Evolutionary conservation across 2,113 vertebrate genomes (phyloP).

Genomic region (Oreochromis tanganicae): DNA sequence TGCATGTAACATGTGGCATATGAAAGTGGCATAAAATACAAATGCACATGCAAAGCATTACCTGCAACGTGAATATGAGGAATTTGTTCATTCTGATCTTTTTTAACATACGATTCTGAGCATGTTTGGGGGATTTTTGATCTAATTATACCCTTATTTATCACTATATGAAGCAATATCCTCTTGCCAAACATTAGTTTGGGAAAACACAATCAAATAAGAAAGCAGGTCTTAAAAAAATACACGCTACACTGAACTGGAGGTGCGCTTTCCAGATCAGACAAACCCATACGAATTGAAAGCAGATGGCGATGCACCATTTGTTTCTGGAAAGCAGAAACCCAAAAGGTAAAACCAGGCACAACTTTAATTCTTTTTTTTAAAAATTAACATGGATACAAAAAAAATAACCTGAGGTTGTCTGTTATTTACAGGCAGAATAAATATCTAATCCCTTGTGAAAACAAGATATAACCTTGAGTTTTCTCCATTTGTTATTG

Average conservation of each 20-base stretch:
- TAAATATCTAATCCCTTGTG: neutral
- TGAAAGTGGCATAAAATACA: neutral
- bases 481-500: neutral
- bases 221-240: conserved; percentile 34
- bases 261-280: conserved; percentile 29
- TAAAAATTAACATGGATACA: neutral
- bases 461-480: neutral
- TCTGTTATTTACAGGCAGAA: neutral
- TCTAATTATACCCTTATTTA: neutral
- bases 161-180: neutral
- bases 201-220: conserved; percentile 35
- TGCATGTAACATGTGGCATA: neutral
- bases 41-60: neutral
- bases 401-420: neutral
- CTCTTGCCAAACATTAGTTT: neutral
- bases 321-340: conserved; percentile 36
- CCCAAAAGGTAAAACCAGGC: neutral
- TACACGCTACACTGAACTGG: neutral
- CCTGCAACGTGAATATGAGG: neutral
- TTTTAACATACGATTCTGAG: neutral
- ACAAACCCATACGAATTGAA: conserved; percentile 50
- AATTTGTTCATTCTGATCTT: neutral
- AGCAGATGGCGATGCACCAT: conserved; percentile 56
- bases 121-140: neutral
- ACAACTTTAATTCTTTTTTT: neutral